phyloP scores from a whole-genome alignment of 1,140 invertebrate genomes.

The Drosophila kurseongensis region DNA sequence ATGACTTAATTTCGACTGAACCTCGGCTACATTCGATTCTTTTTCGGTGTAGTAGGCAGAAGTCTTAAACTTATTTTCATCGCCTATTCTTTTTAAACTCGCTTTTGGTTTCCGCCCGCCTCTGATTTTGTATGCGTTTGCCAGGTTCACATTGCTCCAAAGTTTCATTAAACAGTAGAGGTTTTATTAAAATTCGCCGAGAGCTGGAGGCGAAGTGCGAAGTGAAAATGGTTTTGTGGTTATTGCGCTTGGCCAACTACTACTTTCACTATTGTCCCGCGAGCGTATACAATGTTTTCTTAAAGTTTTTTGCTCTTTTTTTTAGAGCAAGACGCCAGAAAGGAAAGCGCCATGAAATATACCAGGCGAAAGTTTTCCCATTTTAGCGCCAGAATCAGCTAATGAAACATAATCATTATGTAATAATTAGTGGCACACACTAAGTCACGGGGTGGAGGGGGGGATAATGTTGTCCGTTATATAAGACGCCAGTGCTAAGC shows the following conservation, averaged over 20 bases:
- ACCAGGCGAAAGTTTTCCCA: conserved; percentile 57
- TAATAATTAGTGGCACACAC: conserved; percentile 71
- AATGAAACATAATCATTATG: conserved; percentile 82
- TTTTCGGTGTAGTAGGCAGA: conserved; percentile 7
- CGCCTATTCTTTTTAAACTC: conserved; percentile 29
- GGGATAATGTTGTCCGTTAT: conserved; percentile 14
- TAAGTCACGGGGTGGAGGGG: conserved; percentile 27
- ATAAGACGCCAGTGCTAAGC: conserved; percentile 40
- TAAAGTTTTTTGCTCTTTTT: conserved; percentile 41
- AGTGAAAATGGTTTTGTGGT: conserved; percentile 5
- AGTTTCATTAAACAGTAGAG: conserved; percentile 69
- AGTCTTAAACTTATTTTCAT: conserved; percentile 37
- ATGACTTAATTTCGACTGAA: too few relatives aligned
- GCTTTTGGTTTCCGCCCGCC: conserved; percentile 18
- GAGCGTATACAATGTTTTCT: conserved; percentile 44
- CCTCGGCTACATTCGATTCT: neutral
- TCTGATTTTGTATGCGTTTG: conserved; percentile 49
- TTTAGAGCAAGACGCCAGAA: neutral
- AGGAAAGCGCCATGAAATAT: conserved; percentile 41
- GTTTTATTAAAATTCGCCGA: conserved; percentile 68
- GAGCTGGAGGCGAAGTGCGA: conserved; percentile 24
- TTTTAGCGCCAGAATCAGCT: conserved; percentile 29
- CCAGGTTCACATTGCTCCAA: conserved; percentile 26
- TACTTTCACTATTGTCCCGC: conserved; percentile 61
- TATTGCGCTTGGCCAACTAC: conserved; percentile 51